A percentile compares a stretch with the other conserved stretches of the same genome.
These are phyloP conservation scores for Saturnia japonica DNA, from an alignment of 2,888 invertebrate genomes.

Conservation along the genomic window DNA sequence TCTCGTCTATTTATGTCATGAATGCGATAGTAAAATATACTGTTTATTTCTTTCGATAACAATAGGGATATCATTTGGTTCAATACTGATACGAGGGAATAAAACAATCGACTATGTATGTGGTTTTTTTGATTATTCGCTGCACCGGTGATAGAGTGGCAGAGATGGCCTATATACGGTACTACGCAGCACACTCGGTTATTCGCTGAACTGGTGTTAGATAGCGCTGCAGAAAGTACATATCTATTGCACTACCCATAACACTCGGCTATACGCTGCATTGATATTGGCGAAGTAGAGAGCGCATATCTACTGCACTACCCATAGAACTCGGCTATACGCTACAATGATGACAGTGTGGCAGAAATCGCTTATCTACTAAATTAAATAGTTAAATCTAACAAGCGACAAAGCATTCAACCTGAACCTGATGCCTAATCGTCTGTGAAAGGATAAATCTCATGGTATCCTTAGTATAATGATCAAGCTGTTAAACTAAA, in stretches of 20 bases:
- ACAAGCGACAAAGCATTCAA: not conserved
- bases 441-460: conserved; percentile 16
- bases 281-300: not conserved
- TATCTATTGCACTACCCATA: not conserved
- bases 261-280: not conserved
- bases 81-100: not conserved
- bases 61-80: not conserved
- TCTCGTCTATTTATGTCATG: conserved; percentile 15
- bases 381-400: not conserved
- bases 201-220: not conserved
- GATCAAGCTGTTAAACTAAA: conserved; percentile 21
- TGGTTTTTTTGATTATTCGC: not conserved
- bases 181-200: not conserved
- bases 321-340: not conserved
- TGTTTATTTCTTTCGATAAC: conserved; percentile 5
- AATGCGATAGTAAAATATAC: conserved; percentile 13
- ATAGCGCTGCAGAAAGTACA: not conserved
- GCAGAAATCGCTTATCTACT: not conserved
- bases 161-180: not conserved
- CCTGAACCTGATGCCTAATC: conserved; percentile 4
- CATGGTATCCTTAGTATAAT: conserved; percentile 24
- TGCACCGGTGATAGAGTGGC: not conserved
- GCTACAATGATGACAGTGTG: not conserved
- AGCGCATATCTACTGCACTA: conserved; percentile 11
- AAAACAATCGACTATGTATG: not conserved